Evolutionary conservation across 1,140 invertebrate genomes (phyloP), one percentile per base, ranked within the genome.

Genomic region (Euura lappo): DNA sequence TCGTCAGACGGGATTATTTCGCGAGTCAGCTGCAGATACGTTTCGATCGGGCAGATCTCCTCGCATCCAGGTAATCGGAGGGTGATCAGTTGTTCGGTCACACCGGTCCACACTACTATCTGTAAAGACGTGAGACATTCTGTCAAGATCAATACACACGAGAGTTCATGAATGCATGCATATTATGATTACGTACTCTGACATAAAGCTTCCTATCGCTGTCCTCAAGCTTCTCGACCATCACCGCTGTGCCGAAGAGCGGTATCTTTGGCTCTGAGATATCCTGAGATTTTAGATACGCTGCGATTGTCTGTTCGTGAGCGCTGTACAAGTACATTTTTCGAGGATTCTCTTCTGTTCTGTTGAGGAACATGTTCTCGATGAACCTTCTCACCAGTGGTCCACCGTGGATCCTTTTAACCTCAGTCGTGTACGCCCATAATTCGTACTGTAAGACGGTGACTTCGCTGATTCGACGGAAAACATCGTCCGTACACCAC

Each of bases 271-370:
- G 83, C 74, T 94, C 89, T 88, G 91, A 94, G 2, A 93, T 85
- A 44, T 90, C 89, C 45, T 94, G 80, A 0, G 91, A 89, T 43
- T 87, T 81, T 44, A 94, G 79, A 28, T 94, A 78, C 74, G 93
- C 92, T 2, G 90, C 87, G 28, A 94, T 85, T 2, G 92, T 93
- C 0, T 90, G 90, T 81, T 94, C 93, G 80, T 94, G 93, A 6
- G 90, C 91, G 6, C 89, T 88, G 77, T 92, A 93, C 4, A 91
- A 82, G 74, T 88, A 91, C 4, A 92, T 84, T 77, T 91, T 91
- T 4, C 86, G 81, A n/a, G 13, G 66, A 7, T 44, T 44, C 10
- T 11, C 45, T 1, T 71, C 70, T 28, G 28, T 28, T 1, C 28
- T 28, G 28, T 28, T 28, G 2, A 42, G 2, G 2, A 51, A 68